Conservation (phyloP, 2,888 invertebrate genomes). For the Tenthredo mesomela region DNA sequence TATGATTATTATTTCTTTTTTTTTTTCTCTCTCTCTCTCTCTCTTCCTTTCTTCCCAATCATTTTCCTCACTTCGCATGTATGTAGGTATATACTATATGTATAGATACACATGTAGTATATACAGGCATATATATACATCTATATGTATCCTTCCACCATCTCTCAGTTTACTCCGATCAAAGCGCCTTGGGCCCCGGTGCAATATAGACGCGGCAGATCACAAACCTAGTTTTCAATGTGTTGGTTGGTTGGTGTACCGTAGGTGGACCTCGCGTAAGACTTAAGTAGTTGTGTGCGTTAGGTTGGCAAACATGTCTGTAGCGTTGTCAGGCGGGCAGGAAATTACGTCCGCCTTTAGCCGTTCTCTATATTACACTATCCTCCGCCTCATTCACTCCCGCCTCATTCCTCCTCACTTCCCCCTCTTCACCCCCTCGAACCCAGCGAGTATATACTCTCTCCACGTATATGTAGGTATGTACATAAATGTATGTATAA, state of each 20-base stretch:
- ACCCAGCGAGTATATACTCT: constrained; percentile 21
- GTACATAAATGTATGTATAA: not conserved
- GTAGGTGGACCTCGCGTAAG: constrained; percentile 33
- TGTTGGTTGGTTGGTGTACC: not conserved
- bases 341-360: constrained; percentile 78
- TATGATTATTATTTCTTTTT: not conserved
- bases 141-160: constrained; percentile 13
- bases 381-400: constrained; percentile 66
- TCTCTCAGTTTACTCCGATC: constrained; percentile 65
- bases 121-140: no score
- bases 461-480: not conserved
- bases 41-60: not conserved
- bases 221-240: constrained; percentile 22
- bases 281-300: constrained; percentile 65
- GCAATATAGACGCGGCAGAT: constrained; percentile 53
- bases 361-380: constrained; percentile 67
- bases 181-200: constrained; percentile 68
- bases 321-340: constrained; percentile 75
- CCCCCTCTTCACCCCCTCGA: constrained; percentile 36
- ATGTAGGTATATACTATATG: not conserved
- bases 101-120: not conserved
- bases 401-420: constrained; percentile 59
- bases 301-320: constrained; percentile 77
- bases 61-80: not conserved
- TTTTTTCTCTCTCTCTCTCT: not conserved